Conservation (phyloP, 2,888 invertebrate genomes). For the Calliphora vomitoria region DNA sequence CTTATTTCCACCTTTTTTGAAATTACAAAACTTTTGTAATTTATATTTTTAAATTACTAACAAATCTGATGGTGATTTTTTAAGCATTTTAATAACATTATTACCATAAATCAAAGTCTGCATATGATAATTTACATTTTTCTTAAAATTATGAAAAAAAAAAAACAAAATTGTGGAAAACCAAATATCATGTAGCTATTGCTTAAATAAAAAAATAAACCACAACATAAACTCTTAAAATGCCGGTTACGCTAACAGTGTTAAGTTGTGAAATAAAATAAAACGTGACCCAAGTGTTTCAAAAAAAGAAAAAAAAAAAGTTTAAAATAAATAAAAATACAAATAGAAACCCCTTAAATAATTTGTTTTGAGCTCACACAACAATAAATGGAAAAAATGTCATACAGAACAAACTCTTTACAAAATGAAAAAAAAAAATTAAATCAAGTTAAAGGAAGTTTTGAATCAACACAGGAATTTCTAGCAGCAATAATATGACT, state of each 20-base stretch:
- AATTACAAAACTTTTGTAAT: background rate
- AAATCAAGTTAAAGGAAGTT: constrained; percentile 32
- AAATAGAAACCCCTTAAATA: constrained; percentile 42
- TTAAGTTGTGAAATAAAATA: constrained; percentile 68
- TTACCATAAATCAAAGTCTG: background rate
- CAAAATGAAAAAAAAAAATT: background rate
- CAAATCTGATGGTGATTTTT: no score
- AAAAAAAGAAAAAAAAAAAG: constrained; percentile 1
- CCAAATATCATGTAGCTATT: constrained; percentile 7
- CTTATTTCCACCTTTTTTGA: background rate
- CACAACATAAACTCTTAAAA: constrained; percentile 12
- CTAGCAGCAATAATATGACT: constrained; percentile 18
- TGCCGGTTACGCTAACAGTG: constrained; percentile 51
- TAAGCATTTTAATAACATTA: background rate
- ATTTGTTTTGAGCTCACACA: constrained; percentile 22
- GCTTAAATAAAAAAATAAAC: constrained; percentile 14
- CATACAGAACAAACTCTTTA: constrained; percentile 4
- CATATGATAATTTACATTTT: background rate
- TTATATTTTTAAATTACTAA: no score
- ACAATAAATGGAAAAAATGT: constrained; percentile 6
- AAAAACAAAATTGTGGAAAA: background rate
- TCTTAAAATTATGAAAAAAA: background rate
- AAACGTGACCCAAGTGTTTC: constrained; percentile 73
- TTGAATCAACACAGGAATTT: constrained; percentile 26
- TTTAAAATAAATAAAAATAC: background rate